Base-by-base conservation (phyloP, 2,113 vertebrate genomes). In the Ardeotis arabs region DNA sequence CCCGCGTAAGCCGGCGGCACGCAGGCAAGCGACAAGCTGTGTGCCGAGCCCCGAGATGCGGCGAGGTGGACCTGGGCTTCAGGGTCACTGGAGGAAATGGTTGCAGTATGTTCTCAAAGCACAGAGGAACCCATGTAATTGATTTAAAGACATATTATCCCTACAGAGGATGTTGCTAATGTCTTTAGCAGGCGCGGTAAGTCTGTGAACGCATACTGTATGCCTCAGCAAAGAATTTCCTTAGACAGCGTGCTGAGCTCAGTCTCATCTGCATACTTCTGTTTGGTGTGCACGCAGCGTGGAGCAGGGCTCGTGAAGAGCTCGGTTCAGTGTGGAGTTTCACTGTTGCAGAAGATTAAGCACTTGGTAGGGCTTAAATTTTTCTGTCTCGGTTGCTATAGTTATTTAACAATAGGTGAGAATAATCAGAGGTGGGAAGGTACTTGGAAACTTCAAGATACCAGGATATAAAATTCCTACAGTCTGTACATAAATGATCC, bases 1-100 rank as follows among this genome's bases (percentile, higher is more conserved):
- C 0, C 10, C 10, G 14, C 25, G 31, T 11, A 10, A 70, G 41
- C 1, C 0, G 0, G 55, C 78, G 28, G n/a, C 23, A 2, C 0
- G 0, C 1, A 0, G 27, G 45, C n/a, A 18, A 44, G 4, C 0
- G 0, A 7, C 13, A 7, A 15, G 66, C 27, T 1, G 0, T 45
- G 49, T 11, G 16, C 69, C 0, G 5, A 52, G 67, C 52, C 55
- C 58, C 2, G 14, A 14, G 33, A 44, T 84, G 83, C 58, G 81
- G 73, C 1, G 9, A 47, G 33, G 50, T 88, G 62, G 68, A 44
- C 69, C 56, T 86, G 50, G 53, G 20, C 87, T 60, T 47, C 21
- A 58, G 77, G 80, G 81, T 92, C 84, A 18, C 66, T 44, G 84
- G 50, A 84, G 83, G 88, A 94, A 84, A 81, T 78, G 67, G 64